phyloP scores from a whole-genome alignment of 2,797 vertebrate genomes.

The Serranus cabrilla region DNA sequence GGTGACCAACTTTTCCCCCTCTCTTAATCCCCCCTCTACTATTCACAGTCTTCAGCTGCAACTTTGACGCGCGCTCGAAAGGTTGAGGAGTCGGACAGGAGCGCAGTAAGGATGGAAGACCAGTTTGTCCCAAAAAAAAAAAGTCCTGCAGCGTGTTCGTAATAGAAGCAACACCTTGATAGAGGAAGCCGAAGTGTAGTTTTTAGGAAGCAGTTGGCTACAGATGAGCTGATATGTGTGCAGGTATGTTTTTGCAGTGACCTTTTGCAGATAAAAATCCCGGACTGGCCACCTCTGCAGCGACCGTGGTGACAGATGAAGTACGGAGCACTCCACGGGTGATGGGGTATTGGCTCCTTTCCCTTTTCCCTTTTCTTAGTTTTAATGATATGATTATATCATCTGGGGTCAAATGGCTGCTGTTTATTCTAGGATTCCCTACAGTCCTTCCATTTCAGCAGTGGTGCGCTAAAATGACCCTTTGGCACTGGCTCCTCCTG shows the following conservation, averaged over 20 bases:
- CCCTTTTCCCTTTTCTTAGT: constrained; percentile 34
- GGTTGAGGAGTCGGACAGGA: constrained; percentile 44
- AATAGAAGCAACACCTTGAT: constrained; percentile 73
- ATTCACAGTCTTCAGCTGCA: constrained; percentile 41
- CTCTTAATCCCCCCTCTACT: constrained; percentile 60
- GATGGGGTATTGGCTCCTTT: constrained; percentile 51
- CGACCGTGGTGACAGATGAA: constrained; percentile 67
- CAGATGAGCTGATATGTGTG: constrained; percentile 31
- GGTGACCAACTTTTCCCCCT: constrained; percentile 65
- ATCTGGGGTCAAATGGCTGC: constrained; percentile 62
- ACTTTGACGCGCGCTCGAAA: constrained; percentile 49
- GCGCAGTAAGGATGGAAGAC: constrained; percentile 58
- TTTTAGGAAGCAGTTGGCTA: constrained; percentile 47
- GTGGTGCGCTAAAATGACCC: constrained; percentile 82
- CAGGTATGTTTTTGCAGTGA: constrained; percentile 50
- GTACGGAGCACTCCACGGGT: constrained; percentile 59
- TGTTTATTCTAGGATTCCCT: constrained; percentile 75
- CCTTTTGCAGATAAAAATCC: constrained; percentile 66
- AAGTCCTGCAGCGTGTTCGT: constrained; percentile 62
- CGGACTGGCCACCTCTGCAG: constrained; percentile 75
- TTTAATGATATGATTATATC: constrained; percentile 62
- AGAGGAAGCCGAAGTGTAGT: constrained; percentile 68
- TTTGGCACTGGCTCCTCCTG: constrained; percentile 85
- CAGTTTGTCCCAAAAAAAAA: constrained; percentile 51
- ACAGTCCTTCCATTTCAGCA: constrained; percentile 86